Base-by-base conservation (phyloP, 2,888 invertebrate species). In the Drosophila kanekoi region DNA sequence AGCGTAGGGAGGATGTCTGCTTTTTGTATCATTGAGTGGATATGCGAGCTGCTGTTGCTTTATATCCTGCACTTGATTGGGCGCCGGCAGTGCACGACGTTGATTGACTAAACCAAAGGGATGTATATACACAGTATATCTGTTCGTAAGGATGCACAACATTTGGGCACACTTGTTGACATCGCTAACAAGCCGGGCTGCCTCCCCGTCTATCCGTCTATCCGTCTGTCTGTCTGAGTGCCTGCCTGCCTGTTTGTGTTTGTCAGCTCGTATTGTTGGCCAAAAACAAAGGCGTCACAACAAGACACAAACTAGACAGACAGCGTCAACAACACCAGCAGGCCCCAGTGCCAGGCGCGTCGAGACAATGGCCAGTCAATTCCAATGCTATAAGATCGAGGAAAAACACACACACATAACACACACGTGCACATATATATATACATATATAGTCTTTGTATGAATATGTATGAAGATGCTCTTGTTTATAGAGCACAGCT, bases 271-370 rank as follows among this genome's bases (percentile, higher is more conserved):
- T 57, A 73, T 81, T 81, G 85, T 81, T 72, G 62, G 67, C 66
- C 63, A 76, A 82, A 76, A 86, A 79, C 83, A 83, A 83, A 83
- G 86, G 77, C 83, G 79, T 83, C 83, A 86, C 63, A 68, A 79
- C 79, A 81, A 72, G 72, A 79, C 82, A 75, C 66, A 68, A 85
- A 74, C 77, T 75, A 78, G 77, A 78, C 79, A 78, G 72, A 54
- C 70, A 67, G 54, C 77, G 48, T 60, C 60, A 71, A 71, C 48
- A 68, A 56, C 69, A 57, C n/a, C 57, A 51, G 33, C 58, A 28
- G 47, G 51, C 62, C 41, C 38, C 48, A 57, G 59, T 60, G 53
- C 47, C 45, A 14, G 35, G 2, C 64, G 44, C 47, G 35, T 43
- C 40, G 37, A 49, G 44, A 51, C 47, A 59, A 54, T 51, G 61